phyloP scores from a whole-genome alignment of 2,797 vertebrate genomes.

The Orientallactaga sibirica region DNA sequence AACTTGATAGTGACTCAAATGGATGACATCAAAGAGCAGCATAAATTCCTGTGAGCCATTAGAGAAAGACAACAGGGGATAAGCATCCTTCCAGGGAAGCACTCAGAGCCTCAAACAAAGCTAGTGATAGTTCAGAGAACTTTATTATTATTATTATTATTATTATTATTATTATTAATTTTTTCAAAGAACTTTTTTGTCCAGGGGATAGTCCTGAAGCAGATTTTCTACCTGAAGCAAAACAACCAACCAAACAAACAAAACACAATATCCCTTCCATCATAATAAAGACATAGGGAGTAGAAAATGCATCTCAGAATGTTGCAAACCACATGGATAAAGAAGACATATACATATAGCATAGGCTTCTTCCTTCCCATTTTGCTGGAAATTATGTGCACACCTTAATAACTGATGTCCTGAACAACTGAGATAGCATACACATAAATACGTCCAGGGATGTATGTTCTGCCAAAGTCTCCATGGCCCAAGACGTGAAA shows the following conservation, averaged over 20 bases:
- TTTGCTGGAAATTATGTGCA: conserved; percentile 30
- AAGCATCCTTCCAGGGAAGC: neutral
- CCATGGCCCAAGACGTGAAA: neutral
- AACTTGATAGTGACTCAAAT: neutral
- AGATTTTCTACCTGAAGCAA: conserved; percentile 29
- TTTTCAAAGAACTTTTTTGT: conserved; percentile 18
- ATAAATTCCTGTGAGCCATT: conserved; percentile 11
- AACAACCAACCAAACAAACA: neutral
- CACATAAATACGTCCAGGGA: neutral
- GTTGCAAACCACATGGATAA: conserved; percentile 1
- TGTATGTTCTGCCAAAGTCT: neutral
- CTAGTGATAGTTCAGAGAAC: neutral
- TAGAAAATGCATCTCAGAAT: neutral
- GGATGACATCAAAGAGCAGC: neutral
- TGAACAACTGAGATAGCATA: neutral
- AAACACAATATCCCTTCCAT: neutral
- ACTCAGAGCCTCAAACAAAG: conserved; percentile 38
- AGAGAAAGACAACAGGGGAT: neutral
- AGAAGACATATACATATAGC: neutral
- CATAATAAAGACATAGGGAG: neutral
- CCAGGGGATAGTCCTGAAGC: neutral
- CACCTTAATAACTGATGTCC: neutral
- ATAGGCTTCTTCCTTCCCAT: neutral
- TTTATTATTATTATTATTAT: neutral
- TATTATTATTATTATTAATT: too few species aligned